phyloP scores from a whole-genome alignment of 2,113 vertebrate genomes.

The Phrynosoma blainvillii region DNA sequence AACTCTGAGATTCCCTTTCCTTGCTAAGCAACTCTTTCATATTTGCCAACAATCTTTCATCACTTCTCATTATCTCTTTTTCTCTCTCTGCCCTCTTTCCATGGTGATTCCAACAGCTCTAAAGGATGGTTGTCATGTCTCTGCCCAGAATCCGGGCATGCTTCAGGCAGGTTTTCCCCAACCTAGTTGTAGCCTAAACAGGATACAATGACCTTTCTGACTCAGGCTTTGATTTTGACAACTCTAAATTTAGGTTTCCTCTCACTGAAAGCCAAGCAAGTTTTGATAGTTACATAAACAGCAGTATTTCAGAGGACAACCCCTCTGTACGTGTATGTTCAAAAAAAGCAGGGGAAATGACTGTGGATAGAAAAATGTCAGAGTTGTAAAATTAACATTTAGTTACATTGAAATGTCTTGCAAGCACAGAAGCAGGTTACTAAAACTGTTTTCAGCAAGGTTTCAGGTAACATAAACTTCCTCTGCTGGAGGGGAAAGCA shows the following conservation, averaged over 20 bases:
- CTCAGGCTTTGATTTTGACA: not conserved
- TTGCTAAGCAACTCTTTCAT: not conserved
- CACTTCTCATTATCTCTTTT: not conserved
- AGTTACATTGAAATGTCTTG: not conserved
- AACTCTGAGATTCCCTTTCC: not conserved
- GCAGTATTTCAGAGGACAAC: not conserved
- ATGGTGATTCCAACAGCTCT: not conserved
- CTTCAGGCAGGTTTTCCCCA: not conserved
- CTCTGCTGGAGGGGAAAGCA: not conserved
- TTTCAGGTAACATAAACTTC: not conserved
- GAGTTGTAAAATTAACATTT: not conserved
- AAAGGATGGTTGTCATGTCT: too few relatives aligned
- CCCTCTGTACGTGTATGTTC: not conserved
- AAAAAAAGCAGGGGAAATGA: not conserved
- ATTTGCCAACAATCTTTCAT: not conserved
- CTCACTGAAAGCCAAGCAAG: not conserved
- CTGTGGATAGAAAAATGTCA: not conserved
- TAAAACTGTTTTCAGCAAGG: not conserved
- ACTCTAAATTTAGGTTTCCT: slow-evolving; percentile 24
- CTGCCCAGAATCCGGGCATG: not conserved
- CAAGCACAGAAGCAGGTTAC: not conserved
- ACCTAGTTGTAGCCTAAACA: not conserved
- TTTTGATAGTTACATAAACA: not conserved
- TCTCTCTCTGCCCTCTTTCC: not conserved
- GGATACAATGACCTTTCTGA: slow-evolving; percentile 20